Conservation (phyloP, 92 coral and sea anemone genomes). For the Scolanthus callimorphus region DNA sequence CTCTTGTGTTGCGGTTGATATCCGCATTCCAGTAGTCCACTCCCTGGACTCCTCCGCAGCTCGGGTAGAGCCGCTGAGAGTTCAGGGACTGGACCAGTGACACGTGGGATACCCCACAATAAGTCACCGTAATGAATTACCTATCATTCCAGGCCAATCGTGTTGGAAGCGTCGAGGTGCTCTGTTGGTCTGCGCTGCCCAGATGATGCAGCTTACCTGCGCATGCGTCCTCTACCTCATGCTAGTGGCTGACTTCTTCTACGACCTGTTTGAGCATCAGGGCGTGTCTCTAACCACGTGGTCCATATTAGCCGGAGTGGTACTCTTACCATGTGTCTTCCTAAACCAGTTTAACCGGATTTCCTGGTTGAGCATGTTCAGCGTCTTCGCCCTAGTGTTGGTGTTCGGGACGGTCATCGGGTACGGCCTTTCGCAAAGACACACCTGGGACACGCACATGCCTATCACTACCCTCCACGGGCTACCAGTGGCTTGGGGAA, state of each 20-base stretch:
- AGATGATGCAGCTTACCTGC: slow-evolving; percentile 89
- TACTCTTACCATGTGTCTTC: slow-evolving; percentile 86
- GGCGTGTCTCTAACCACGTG: slow-evolving; percentile 69
- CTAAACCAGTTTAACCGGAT: slow-evolving; percentile 87
- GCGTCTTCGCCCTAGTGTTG: slow-evolving; percentile 86
- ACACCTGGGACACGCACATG: slow-evolving; percentile 81
- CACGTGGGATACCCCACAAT: too few relatives aligned
- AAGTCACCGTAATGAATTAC: too few relatives aligned
- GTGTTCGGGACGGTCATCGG: slow-evolving; percentile 86
- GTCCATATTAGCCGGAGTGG: slow-evolving; percentile 82
- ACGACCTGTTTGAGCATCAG: slow-evolving; percentile 82
- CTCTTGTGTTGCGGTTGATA: too few relatives aligned
- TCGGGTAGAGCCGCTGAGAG: too few relatives aligned
- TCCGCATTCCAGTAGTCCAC: too few relatives aligned
- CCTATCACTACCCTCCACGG: slow-evolving; percentile 87
- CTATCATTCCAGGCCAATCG: slow-evolving; percentile 93
- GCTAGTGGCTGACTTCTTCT: slow-evolving; percentile 94
- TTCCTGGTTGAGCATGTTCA: slow-evolving; percentile 97
- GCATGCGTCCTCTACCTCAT: slow-evolving; percentile 96
- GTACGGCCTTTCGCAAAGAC: slow-evolving; percentile 78
- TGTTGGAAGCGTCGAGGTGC: slow-evolving; percentile 91
- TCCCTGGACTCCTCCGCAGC: too few relatives aligned
- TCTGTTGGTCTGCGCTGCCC: slow-evolving; percentile 76
- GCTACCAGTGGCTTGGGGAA: slow-evolving; percentile 96
- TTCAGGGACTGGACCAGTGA: too few relatives aligned